Evolutionary conservation across 2,797 vertebrate species (phyloP).

Genomic region (Gorsachius magnificus): DNA sequence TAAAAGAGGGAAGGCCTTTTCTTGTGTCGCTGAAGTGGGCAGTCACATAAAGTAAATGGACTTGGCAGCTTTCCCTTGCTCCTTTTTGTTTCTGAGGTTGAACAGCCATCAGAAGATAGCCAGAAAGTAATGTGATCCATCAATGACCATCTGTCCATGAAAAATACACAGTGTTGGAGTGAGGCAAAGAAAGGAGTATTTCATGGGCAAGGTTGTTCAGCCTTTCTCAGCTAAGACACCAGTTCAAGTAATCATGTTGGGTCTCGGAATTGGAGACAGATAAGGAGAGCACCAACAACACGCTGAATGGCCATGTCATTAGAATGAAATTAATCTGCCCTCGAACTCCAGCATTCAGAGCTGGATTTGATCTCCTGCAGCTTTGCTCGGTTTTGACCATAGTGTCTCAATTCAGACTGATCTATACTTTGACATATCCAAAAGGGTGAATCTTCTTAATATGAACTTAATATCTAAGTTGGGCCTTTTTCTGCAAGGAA

Average conservation of each 20-base stretch:
- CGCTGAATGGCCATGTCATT: neutral
- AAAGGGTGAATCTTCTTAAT: neutral
- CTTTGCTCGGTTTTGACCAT: neutral
- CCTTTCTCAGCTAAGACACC: neutral
- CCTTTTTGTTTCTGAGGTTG: neutral
- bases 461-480: neutral
- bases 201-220: neutral
- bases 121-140: neutral
- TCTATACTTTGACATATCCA: neutral
- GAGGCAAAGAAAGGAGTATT: neutral
- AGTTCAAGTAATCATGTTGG: neutral
- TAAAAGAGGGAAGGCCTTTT: neutral
- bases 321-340: neutral
- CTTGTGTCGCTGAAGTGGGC: neutral
- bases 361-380: neutral
- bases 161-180: neutral
- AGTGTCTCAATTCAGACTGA: neutral
- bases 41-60: constrained; percentile 1
- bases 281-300: neutral
- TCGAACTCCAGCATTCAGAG: neutral
- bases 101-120: neutral
- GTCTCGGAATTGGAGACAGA: neutral
- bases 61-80: neutral
- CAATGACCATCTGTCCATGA: neutral
- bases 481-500: neutral